Evolutionary conservation across 2,888 invertebrate species (phyloP), one percentile per base, ranked within the genome.

Genomic region (Drosophila dives): DNA sequence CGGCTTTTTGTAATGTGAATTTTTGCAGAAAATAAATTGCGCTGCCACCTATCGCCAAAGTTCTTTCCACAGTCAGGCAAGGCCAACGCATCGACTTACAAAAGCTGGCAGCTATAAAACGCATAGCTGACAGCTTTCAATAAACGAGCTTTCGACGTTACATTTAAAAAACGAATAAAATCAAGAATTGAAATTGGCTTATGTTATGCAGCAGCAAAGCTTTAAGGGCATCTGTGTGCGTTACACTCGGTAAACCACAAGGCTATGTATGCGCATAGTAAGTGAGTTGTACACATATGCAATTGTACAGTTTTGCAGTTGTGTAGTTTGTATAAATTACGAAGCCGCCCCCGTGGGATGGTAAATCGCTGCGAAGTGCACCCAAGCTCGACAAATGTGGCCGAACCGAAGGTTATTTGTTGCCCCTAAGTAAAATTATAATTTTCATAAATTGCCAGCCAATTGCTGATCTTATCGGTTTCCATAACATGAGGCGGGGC

Each of bases 381-480:
- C 20, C 56, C 54, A 75, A 67, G 72, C 70, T 64, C 53, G 64
- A 61, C 66, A 59, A 59, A 42, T 42, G 61, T 59, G 34, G 69
- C 38, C n/a, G 29, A 54, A 60, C 70, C 68, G 68, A 75, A 74
- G 72, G 64, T 72, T 80, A 69, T 80, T 71, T 83, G 73, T 64
- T 23, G 32, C 54, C 65, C 65, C 48, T n/a, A 26, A 36, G 60
- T 29, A 64, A 64, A 71, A 81, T 89, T 84, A 74, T 75, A 81
- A 84, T 84, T 68, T 84, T 76, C 78, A 89, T 81, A 84, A 86
- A 84, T 81, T 78, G 75, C 66, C 66, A 53, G 53, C 60, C 75
- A 77, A 69, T 74, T 68, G 75, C 75, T 68, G 87, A 89, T 83
- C 73, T 63, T 72, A 89, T 86, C 83, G 54, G 33, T 29, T 32